Evolutionary conservation across 2,888 invertebrate species (phyloP), one percentile per base, ranked within the genome.

Genomic region (Trissonchulus sp.): DNA sequence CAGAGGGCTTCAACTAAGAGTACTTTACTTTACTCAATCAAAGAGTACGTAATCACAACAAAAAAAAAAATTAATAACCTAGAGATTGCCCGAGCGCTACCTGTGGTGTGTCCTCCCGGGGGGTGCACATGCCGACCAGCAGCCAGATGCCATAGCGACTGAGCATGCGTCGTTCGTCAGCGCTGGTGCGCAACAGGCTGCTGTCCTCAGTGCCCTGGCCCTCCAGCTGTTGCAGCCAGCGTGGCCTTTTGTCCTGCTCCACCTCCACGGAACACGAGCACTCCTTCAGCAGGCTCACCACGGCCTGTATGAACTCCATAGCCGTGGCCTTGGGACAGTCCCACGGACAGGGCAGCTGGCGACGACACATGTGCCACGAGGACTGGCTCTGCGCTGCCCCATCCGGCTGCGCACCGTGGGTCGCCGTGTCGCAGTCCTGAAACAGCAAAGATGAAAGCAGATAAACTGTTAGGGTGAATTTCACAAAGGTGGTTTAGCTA

Each of bases 141-240:
- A 99, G 87, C 96, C 98, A 98, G 74, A 98, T 94, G 0, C 98
- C 99, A 85, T 97, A 99, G 79, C 94, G 89, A 74, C 94, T 94
- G 78, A 96, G 87, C 79, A 94, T 88, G 83, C 95, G 92, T 38
- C 94, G 88, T 83, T 96, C 95, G 84, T 96, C 95, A 8, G 91
- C 87, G 48, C 8, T 48, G 8, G 48, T 48, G 8, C 23, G 8
- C 0, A 91, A 89, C 71, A 79, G 77, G 72, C 80, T 80, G 28
- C 81, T 78, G 74, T 81, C 78, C n/a, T 31, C 33, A 60, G 34
- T 35, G 8, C 31, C 78, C 30, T 83, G 82, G 31, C 81, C 83
- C 76, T 84, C 84, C 68, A 84, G 75, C 72, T 84, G 82, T n/a
- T 83, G 77, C 78, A 84, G 77, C 84, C 84, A 84, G 75, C 84